phyloP scores from a whole-genome alignment of 2,888 invertebrate genomes.

The Epicampocera succincta region DNA sequence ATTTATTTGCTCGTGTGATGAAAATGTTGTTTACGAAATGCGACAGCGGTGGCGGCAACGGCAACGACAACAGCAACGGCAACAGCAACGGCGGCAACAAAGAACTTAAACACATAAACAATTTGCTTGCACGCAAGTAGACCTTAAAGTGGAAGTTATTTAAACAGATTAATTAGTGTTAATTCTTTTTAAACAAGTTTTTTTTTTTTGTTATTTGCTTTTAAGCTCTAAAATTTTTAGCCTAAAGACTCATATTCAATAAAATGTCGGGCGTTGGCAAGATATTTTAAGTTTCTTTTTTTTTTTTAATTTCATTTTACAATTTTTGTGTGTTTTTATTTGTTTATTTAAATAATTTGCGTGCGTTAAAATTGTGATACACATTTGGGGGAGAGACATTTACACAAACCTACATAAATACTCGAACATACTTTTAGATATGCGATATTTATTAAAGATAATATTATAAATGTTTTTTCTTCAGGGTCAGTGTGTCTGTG shows the following conservation, averaged over 20 bases:
- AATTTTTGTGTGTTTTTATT: not conserved
- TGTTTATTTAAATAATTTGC: slow-evolving; percentile 38
- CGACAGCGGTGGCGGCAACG: not conserved
- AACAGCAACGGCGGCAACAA: not conserved
- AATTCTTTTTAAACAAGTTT: not conserved
- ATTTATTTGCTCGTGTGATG: not conserved
- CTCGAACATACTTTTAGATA: not conserved
- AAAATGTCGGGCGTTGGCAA: slow-evolving; percentile 16
- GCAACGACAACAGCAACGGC: not conserved
- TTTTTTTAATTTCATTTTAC: slow-evolving; percentile 4
- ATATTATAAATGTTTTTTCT: not conserved
- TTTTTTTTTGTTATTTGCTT: not conserved
- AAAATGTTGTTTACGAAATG: slow-evolving; percentile 7
- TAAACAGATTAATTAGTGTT: slow-evolving; percentile 20
- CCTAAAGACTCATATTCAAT: not conserved
- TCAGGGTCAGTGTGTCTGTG: slow-evolving; percentile 9
- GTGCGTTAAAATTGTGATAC: slow-evolving; percentile 7
- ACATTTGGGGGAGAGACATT: no score
- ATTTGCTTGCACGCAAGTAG: slow-evolving; percentile 1
- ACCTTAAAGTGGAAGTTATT: slow-evolving; percentile 48
- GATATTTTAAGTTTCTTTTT: slow-evolving; percentile 16
- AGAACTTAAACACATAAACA: not conserved
- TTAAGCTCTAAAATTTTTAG: not conserved
- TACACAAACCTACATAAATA: not conserved
- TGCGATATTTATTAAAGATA: not conserved